A percentile compares a stretch with the other conserved stretches of the same genome.
Evolutionary conservation across 2,113 vertebrate species (phyloP).

Genomic region (Candoia aspera): DNA sequence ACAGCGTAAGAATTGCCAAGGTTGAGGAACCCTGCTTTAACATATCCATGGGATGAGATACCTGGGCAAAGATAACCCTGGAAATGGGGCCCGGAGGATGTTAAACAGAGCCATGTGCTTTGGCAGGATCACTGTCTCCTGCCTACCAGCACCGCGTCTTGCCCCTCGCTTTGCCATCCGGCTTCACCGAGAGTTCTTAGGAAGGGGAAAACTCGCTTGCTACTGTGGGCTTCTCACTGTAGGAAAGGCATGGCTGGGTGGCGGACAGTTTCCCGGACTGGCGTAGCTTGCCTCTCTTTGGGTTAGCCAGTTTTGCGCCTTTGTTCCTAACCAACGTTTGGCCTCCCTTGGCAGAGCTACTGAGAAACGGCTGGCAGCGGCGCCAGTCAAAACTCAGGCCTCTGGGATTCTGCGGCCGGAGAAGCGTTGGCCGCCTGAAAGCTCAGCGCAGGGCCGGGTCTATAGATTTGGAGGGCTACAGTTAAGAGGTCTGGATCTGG

Average conservation of each 20-base stretch:
- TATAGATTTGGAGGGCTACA: not conserved
- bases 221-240: not conserved
- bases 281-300: not conserved
- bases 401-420: too few relatives aligned
- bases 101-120: too few relatives aligned
- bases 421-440: too few relatives aligned
- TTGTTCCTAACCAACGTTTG: not conserved
- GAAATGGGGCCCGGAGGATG: not conserved
- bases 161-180: not conserved
- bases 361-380: too few relatives aligned
- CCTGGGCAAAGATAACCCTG: not conserved
- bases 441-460: too few relatives aligned
- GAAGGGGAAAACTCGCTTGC: not conserved
- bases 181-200: not conserved
- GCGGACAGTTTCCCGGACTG: not conserved
- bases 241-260: not conserved
- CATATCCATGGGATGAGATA: not conserved
- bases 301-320: too few relatives aligned
- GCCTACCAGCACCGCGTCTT: not conserved
- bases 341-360: too few relatives aligned
- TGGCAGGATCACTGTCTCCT: too few relatives aligned
- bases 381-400: too few relatives aligned
- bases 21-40: too few relatives aligned
- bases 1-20: too few relatives aligned
- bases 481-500: too few relatives aligned